Evolutionary conservation across 2,888 invertebrate genomes (phyloP).

Genomic region (Ochlodes sylvanus): DNA sequence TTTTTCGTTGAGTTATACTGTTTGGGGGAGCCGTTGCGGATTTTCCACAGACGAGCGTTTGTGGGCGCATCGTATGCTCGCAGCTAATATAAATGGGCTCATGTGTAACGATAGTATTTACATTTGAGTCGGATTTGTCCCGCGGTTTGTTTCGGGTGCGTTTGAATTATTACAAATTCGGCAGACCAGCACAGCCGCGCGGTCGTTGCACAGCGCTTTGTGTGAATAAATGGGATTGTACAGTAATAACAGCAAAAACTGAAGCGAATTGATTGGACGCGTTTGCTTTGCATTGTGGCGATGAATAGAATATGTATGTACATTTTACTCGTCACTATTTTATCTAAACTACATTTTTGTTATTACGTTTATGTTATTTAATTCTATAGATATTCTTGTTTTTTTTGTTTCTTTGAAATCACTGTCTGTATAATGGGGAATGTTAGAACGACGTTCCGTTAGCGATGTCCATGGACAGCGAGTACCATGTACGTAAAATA

Average conservation of each 20-base stretch:
- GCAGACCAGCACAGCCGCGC: conserved; percentile 17
- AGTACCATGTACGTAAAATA: too few relatives aligned
- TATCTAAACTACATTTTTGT: too few relatives aligned
- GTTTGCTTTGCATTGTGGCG: background rate
- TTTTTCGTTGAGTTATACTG: conserved; percentile 31
- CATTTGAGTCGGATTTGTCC: conserved; percentile 32
- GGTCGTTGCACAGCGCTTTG: conserved; percentile 7
- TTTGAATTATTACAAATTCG: conserved; percentile 33
- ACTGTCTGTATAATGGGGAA: too few relatives aligned
- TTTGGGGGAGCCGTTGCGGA: conserved; percentile 21
- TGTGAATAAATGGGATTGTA: conserved; percentile 11
- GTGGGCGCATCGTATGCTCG: conserved; percentile 28
- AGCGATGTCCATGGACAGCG: too few relatives aligned
- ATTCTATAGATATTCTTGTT: too few relatives aligned
- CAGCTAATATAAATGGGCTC: conserved; percentile 35
- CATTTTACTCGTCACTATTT: background rate
- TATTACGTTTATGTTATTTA: too few relatives aligned
- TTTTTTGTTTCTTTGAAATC: too few relatives aligned
- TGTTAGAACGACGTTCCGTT: too few relatives aligned
- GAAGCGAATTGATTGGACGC: conserved; percentile 27
- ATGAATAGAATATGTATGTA: conserved; percentile 3
- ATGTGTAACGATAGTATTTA: conserved; percentile 35
- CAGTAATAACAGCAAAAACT: conserved; percentile 24
- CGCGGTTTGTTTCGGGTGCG: conserved; percentile 31
- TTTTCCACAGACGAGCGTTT: conserved; percentile 23